Evolutionary conservation across 2,113 vertebrate genomes (phyloP), one percentile per base, ranked within the genome.

Genomic region (Labeo rohita): DNA sequence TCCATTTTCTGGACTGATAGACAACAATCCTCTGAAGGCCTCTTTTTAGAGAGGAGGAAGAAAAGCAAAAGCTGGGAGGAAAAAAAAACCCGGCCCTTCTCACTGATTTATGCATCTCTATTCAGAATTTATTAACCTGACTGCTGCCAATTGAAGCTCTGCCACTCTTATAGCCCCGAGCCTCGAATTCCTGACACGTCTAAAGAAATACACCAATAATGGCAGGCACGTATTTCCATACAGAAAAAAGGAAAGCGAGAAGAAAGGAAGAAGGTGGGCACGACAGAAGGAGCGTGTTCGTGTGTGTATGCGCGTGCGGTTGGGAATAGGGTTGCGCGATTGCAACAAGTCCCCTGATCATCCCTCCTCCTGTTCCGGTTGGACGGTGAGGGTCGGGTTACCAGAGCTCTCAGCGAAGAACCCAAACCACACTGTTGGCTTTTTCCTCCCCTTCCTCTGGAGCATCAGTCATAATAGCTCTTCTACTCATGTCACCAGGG

Each of bases 71-170:
- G 61, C 76, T 70, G 28, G 80, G 28, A 85, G 82, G 82, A 70
- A 87, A 84, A 79, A 39, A 85, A 85, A 80, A 79, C 66, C 59
- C 45, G 54, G 50, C 84, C 90, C 77, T 92, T 92, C 77, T 89
- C 43, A 0, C 92, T 94, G 95, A 96, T 96, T 96, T 95, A 95
- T 95, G 92, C 94, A 90, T 95, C 93, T 94, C 93, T 92, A 92
- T 89, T 93, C 91, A 93, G 94, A 95, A 96, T 96, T 93, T 95
- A 95, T 96, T 95, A 96, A 95, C 93, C 94, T 94, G 93, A 94
- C 93, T 90, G 85, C 82, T 93, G 89, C 92, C 91, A 94, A 90
- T 95, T 94, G 93, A 91, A 90, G 89, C 90, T 91, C 89, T 75
- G 61, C 85, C 86, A 88, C 1, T 68, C 91, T 91, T 88, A 85